Percentiles rank a stretch among this genome's conserved stretches.
phyloP scores from a whole-genome alignment of 2,797 vertebrate species.

The Catamblyrhynchus diadema region DNA sequence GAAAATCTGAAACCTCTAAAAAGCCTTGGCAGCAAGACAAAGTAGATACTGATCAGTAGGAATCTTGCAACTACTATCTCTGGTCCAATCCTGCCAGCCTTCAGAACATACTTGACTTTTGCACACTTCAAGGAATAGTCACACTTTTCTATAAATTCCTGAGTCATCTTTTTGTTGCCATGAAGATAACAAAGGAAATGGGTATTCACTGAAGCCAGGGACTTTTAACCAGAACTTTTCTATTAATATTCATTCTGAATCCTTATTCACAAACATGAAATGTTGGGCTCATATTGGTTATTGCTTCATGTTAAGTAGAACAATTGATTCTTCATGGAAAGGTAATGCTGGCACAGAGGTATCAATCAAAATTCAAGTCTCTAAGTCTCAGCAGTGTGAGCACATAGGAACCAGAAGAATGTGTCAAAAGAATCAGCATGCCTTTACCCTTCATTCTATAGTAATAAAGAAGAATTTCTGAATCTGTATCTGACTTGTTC shows the following conservation, averaged over 20 bases:
- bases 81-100: background rate
- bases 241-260: conserved; percentile 1
- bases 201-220: background rate
- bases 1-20: background rate
- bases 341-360: background rate
- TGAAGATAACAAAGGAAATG: background rate
- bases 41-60: background rate
- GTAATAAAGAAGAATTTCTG: background rate
- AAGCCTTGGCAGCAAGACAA: background rate
- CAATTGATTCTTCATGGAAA: conserved; percentile 3
- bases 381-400: background rate
- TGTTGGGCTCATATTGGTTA: background rate
- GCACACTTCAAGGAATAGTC: background rate
- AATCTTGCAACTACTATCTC: background rate
- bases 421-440: background rate
- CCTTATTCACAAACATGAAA: background rate
- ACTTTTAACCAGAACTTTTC: background rate
- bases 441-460: background rate
- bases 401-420: background rate
- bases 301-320: background rate
- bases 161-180: background rate
- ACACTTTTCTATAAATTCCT: background rate
- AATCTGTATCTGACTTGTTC: background rate
- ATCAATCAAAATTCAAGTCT: conserved; percentile 22
- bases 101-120: background rate